These are phyloP conservation scores for Lobophora halterata DNA, from an alignment of 2,888 invertebrate species.

Conservation along the genomic window DNA sequence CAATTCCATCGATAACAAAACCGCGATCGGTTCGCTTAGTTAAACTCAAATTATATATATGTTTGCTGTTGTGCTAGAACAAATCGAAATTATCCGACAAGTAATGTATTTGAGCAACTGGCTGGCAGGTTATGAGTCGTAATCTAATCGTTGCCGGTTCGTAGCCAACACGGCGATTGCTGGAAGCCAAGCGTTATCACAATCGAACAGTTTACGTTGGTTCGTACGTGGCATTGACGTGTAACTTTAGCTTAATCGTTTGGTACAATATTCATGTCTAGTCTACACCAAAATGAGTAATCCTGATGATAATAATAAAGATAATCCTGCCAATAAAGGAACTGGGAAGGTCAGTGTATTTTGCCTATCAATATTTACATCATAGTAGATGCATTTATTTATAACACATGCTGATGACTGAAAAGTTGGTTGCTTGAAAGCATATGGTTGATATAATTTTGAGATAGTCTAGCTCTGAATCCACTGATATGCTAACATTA, in stretches of 20 bases:
- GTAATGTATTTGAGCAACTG: constrained; percentile 26
- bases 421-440: too few relatives aligned
- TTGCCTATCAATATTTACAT: neutral
- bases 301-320: constrained; percentile 40
- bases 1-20: too few relatives aligned
- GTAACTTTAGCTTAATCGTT: constrained; percentile 11
- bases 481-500: too few relatives aligned
- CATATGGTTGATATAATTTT: too few relatives aligned
- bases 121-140: constrained; percentile 24
- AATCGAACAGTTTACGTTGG: constrained; percentile 50
- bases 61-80: constrained; percentile 34
- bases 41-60: too few relatives aligned
- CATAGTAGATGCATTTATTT: too few relatives aligned
- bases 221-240: constrained; percentile 70
- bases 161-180: constrained; percentile 39
- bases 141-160: constrained; percentile 43
- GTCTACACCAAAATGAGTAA: constrained; percentile 42
- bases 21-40: too few relatives aligned
- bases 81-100: constrained; percentile 46
- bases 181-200: constrained; percentile 56
- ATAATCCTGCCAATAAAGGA: constrained; percentile 35
- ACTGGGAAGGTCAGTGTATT: constrained; percentile 47
- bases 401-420: too few relatives aligned
- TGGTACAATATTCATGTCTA: constrained; percentile 21
- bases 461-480: too few relatives aligned